Base-by-base conservation (phyloP, 2,888 invertebrate species). In the Salpingus planirostris region DNA sequence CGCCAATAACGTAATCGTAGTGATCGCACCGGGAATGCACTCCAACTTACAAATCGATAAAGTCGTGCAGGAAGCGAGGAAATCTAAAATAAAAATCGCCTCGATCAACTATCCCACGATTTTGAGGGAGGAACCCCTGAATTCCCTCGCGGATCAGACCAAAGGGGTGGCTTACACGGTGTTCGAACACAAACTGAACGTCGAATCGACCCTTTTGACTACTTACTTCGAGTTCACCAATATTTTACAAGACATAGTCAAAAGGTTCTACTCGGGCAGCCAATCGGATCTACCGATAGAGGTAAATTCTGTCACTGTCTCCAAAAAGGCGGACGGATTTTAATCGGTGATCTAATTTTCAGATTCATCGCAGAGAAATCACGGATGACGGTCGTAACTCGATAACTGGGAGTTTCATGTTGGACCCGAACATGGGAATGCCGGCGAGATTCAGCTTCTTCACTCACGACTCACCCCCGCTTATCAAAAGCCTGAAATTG, bases 71-170 rank as follows among this genome's bases (percentile, higher is more conserved):
- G 63, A 67, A 30, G 59, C 69, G 1, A 59, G 57, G 15, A 57
- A 59, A 15, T 55, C 64, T 13, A 65, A 66, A 39, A 67, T 72
- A 3, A 62, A 64, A 37, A 62, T 74, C 11, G 68, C 70, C 1
- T 69, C 72, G 1, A 66, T 75, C 26, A 73, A 71, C 42, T 74
- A 71, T 49, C 73, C 74, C 0, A 58, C 59, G n/a, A 52, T 70
- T 11, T 52, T 63, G 0, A 48, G 69, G 27, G 50, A 59, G 2
- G 55, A 60, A 23, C 62, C 68, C 2, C 54, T 74, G 10, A 69
- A 73, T 42, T 52, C 55, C 14, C 47, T 74, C 21, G 68, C 71
- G 0, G 52, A 60, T 21, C 55, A 59, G 29, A 71, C 68, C 1
- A 59, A 54, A 25, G 71, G 68, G 11, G 55, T 55, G 7, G 59